Percentiles rank a stretch among this genome's conserved stretches.
phyloP scores from a whole-genome alignment of 2,113 vertebrate genomes.

The Proteles cristata region DNA sequence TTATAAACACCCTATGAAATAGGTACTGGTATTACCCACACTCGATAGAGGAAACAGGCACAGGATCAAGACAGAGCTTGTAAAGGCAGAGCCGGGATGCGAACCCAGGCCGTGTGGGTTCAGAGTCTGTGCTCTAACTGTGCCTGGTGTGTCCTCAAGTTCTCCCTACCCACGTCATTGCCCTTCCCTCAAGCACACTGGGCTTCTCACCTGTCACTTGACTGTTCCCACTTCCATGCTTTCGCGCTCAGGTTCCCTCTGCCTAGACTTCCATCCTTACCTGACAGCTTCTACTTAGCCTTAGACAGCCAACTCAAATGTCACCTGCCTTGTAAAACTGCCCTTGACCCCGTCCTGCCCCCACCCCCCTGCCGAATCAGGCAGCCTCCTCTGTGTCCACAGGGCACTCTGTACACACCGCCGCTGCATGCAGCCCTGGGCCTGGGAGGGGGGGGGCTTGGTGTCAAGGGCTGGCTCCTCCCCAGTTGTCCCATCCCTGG shows the following conservation, averaged over 20 bases:
- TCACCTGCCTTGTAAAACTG: neutral
- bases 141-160: neutral
- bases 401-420: neutral
- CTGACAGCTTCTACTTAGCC: neutral
- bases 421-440: neutral
- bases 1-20: neutral
- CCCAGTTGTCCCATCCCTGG: neutral
- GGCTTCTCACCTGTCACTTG: neutral
- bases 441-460: neutral
- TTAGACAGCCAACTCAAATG: neutral
- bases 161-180: neutral
- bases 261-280: neutral
- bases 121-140: neutral
- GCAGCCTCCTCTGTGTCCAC: neutral
- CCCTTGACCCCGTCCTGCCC: neutral
- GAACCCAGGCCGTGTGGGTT: neutral
- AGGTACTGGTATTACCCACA: neutral
- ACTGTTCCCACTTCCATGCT: neutral
- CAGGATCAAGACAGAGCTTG: neutral
- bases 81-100: neutral
- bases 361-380: neutral
- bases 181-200: neutral
- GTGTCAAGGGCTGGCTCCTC: neutral
- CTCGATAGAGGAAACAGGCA: neutral
- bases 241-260: neutral